Evolutionary conservation across 2,888 invertebrate species (phyloP).

Genomic region (Plusia festucae): DNA sequence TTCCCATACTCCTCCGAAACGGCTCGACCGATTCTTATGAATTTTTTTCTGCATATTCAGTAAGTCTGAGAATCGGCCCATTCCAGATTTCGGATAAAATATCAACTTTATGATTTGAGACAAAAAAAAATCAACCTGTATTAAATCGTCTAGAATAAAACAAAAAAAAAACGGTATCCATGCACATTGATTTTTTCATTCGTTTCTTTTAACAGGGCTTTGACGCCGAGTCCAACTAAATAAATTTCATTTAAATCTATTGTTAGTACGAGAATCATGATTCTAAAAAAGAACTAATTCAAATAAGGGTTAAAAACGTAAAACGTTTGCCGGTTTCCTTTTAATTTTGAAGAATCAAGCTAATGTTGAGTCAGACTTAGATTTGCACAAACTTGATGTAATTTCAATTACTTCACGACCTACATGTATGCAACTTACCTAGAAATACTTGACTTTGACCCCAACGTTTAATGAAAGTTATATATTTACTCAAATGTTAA

Average conservation of each 20-base stretch:
- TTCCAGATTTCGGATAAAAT: too few relatives aligned
- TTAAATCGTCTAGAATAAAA: neutral
- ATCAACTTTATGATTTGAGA: too few relatives aligned
- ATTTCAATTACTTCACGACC: conserved; percentile 17
- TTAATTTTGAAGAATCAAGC: conserved; percentile 16
- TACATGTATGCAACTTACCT: neutral
- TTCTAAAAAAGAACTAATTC: conserved; percentile 31
- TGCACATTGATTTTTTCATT: too few relatives aligned
- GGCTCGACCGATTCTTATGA: too few relatives aligned
- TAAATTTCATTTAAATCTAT: conserved; percentile 11
- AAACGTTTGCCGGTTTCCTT: conserved; percentile 24
- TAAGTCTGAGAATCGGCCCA: too few relatives aligned
- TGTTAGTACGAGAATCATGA: conserved; percentile 11
- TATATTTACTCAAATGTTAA: too few relatives aligned
- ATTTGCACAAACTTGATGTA: conserved; percentile 22
- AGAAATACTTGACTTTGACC: neutral
- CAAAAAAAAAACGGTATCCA: too few relatives aligned
- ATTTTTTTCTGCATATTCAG: too few relatives aligned
- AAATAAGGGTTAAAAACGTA: conserved; percentile 23
- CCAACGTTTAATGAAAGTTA: neutral
- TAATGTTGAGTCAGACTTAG: conserved; percentile 14
- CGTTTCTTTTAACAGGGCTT: too few relatives aligned
- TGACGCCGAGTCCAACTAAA: neutral
- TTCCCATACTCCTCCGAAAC: too few relatives aligned
- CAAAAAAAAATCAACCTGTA: too few relatives aligned